Percentiles rank a stretch among this genome's conserved stretches.
Evolutionary conservation across 35 echinoderm and acorn worm genomes (phyloP).

Genomic region (Anneissia japonica): DNA sequence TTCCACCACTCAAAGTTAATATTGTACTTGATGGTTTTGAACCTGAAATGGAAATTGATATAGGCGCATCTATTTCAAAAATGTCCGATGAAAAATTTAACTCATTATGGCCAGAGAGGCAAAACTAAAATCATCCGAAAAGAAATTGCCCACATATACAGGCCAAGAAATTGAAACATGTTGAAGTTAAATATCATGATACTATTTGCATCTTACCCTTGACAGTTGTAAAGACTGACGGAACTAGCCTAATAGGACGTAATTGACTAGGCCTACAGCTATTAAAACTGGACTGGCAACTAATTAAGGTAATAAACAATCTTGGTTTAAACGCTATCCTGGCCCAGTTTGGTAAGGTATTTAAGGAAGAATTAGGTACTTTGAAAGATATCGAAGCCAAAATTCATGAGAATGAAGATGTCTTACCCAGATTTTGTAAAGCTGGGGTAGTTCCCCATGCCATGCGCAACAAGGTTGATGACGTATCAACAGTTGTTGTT

Average conservation of each 20-base stretch:
- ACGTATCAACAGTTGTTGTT: conserved; percentile 24
- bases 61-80: conserved; percentile 7
- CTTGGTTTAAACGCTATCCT: not conserved
- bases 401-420: not conserved
- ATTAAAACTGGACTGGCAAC: not conserved
- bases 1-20: not conserved
- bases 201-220: not conserved
- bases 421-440: not conserved
- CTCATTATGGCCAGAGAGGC: not conserved
- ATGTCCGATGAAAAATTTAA: not conserved
- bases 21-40: not conserved
- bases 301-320: not conserved
- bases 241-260: not conserved
- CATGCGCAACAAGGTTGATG: no score
- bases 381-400: not conserved
- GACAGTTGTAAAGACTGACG: not conserved
- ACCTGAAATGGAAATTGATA: conserved; percentile 26
- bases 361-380: not conserved
- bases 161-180: not conserved
- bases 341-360: not conserved
- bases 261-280: not conserved
- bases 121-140: not conserved
- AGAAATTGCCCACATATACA: conserved; percentile 6
- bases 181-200: not conserved
- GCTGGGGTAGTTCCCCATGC: no score